phyloP scores from a whole-genome alignment of 2,113 vertebrate species.

The Opisthocomus hoazin region DNA sequence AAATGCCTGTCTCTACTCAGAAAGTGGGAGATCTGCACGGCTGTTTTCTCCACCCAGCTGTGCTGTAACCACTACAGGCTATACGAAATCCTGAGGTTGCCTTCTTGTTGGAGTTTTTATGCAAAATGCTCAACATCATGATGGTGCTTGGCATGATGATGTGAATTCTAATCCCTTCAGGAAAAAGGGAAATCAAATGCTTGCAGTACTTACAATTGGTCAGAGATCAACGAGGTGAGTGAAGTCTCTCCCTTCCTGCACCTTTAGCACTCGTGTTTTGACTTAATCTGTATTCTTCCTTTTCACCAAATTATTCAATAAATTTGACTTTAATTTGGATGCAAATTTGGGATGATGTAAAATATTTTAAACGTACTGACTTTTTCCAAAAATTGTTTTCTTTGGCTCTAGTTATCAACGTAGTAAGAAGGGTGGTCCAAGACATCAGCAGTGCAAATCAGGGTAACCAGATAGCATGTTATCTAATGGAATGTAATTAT shows the following conservation, averaged over 20 bases:
- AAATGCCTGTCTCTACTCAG: background rate
- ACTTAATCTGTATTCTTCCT: background rate
- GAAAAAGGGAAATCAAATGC: background rate
- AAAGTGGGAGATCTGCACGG: background rate
- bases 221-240: background rate
- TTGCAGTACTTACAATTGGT: background rate
- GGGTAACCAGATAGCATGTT: background rate
- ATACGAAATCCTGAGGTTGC: background rate
- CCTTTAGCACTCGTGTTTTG: background rate
- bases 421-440: background rate
- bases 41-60: background rate
- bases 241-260: background rate
- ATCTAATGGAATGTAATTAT: background rate
- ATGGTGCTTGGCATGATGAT: background rate
- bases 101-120: background rate
- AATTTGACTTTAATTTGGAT: background rate
- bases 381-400: background rate
- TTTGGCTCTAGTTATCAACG: background rate
- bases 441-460: conserved; percentile 4
- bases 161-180: background rate
- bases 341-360: background rate
- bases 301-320: background rate
- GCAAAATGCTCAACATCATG: background rate
- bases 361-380: background rate
- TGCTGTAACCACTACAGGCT: background rate